Evolutionary conservation across 2,797 vertebrate genomes (phyloP), one percentile per base, ranked within the genome.

Genomic region (Acanthiza pusilla): DNA sequence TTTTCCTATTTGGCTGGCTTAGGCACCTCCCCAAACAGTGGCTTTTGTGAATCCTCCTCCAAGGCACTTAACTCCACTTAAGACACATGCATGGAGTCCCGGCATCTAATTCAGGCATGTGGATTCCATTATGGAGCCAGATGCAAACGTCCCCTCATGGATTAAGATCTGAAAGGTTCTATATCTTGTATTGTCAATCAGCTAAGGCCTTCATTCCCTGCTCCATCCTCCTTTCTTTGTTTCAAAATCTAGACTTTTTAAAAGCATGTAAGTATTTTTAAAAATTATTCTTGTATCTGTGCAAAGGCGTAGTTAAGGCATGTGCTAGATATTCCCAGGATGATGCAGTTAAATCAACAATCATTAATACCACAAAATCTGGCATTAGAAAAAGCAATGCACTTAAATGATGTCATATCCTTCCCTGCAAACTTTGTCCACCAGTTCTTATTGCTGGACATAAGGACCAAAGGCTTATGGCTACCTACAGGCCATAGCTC

Each of bases 1-100:
- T 81, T 83, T 96, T 81, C 68, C 57, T 89, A 65, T 92, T 71
- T 80, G 61, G 50, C 81, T 89, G 91, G 71, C 53, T 94, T 87
- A 91, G 74, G 77, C 81, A 91, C 63, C 54, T 91, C 78, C 75
- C 27, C 65, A 74, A 58, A 92, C 54, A 89, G 84, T 57, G 48
- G 84, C 75, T 93, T 92, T 71, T 67, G 74, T 71, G 88, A 95
- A 91, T 96, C 53, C 86, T 40, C 9, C 50, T 94, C 36, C 0
- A 0, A 91, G 71, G 81, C 63, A 53, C 77, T 92, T 66, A 75
- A 51, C 34, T 88, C 51, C 30, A 20, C 32, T 83, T 74, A 65
- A 68, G 2, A 11, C 48, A 70, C 23, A 8, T 4, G 38, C 16
- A 11, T 5, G 54, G 72, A 86, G 54, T 51, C 53, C 54, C 8